Percentiles rank a stretch among this genome's conserved stretches.
These are phyloP conservation scores for Spondyliosoma cantharus DNA, from an alignment of 2,797 vertebrate genomes.

Conservation along the genomic window DNA sequence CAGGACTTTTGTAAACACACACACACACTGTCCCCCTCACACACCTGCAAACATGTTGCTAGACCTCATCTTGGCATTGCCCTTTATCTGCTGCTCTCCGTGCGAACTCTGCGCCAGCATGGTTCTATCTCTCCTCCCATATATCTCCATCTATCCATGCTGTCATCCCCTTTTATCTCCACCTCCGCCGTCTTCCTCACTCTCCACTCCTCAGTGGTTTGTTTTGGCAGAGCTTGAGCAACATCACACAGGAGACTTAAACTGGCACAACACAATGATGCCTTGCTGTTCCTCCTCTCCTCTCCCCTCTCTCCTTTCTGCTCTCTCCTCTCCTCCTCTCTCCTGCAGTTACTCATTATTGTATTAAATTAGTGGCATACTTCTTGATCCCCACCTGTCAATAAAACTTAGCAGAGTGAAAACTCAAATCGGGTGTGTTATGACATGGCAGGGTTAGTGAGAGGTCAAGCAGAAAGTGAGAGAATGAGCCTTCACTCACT, in stretches of 20 bases:
- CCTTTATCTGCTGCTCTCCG: slow-evolving; percentile 48
- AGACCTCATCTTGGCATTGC: slow-evolving; percentile 53
- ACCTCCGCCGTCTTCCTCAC: slow-evolving; percentile 30
- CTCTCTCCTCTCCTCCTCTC: slow-evolving; percentile 16
- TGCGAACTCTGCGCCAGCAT: slow-evolving; percentile 66
- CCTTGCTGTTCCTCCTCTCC: slow-evolving; percentile 44
- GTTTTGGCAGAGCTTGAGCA: slow-evolving; percentile 70
- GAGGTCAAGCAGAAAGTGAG: slow-evolving; percentile 27
- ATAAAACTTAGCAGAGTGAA: slow-evolving; percentile 4
- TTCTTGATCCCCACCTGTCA: slow-evolving; percentile 12
- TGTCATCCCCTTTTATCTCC: slow-evolving; percentile 61
- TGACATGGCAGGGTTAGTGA: slow-evolving; percentile 23
- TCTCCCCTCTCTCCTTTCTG: slow-evolving; percentile 31
- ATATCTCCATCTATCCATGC: slow-evolving; percentile 72
- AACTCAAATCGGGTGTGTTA: slow-evolving; percentile 8
- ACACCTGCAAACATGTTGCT: slow-evolving; percentile 29
- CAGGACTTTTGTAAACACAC: slow-evolving; percentile 9
- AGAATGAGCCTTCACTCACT: slow-evolving; percentile 4
- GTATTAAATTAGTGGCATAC: not conserved
- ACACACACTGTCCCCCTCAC: slow-evolving; percentile 9
- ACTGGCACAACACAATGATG: slow-evolving; percentile 61
- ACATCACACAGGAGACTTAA: slow-evolving; percentile 62
- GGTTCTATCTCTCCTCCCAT: slow-evolving; percentile 65
- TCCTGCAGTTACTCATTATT: slow-evolving; percentile 13
- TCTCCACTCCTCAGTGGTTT: slow-evolving; percentile 59